Evolutionary conservation across 2,797 vertebrate genomes (phyloP), one percentile per base, ranked within the genome.

Genomic region (Coccyzus lansbergi): DNA sequence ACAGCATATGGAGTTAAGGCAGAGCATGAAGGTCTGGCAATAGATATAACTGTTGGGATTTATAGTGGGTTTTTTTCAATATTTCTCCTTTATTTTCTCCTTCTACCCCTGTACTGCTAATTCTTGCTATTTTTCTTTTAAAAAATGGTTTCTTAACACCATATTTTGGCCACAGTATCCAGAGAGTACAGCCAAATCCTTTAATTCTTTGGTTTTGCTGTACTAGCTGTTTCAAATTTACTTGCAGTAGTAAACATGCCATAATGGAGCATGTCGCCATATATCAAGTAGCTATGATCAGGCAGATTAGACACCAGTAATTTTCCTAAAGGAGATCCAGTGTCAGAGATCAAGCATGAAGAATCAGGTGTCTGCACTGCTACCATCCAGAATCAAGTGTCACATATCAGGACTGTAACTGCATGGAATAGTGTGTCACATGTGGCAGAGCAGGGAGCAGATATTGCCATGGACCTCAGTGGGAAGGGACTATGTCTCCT

Each of bases 241-340:
- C 56, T 92, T 84, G 36, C 55, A 72, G 74, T 19, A 44, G 86
- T 90, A 93, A 96, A 94, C 94, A 95, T 77, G 60, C 90, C 94
- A 94, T 92, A 94, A 80, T 85, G 83, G 64, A 53, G 56, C 94
- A 77, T 74, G 93, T 82, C 77, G 40, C 83, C 81, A 83, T 94
- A 92, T 95, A 96, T 96, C 96, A 92, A 87, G 86, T 95, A 88
- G 91, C 92, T 93, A 78, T 87, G 85, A 95, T 90, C 82, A 88
- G 87, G 80, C 84, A 81, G 93, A 96, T 96, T 77, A 48, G 55
- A 56, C 94, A 92, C 29, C 92, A 94, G 92, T 81, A 65, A 80
- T 78, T 93, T 97, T 96, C 95, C 93, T 94, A 88, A 89, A 19
- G 63, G 60, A 88, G 74, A 56, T 70, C 56, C 58, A 86, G 80